Base-by-base conservation (phyloP, 1,140 invertebrate species). In the Anagrus nilaparvatae region DNA sequence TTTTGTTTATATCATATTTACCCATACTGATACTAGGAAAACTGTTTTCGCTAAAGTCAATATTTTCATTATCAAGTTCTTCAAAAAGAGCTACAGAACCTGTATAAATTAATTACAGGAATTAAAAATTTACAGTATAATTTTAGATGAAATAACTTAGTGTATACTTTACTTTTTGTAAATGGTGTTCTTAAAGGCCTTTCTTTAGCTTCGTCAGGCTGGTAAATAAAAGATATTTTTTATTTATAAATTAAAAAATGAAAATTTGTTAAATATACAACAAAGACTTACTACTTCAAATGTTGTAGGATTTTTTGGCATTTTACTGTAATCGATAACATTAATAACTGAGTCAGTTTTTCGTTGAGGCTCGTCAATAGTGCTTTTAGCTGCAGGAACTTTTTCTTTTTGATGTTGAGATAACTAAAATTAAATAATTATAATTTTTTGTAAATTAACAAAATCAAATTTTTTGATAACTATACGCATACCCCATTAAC, bases 191-290 rank as follows among this genome's bases (percentile, higher is more conserved):
- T 39, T 38, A 50, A 31, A 43, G 33, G 36, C 32, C 19, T 30
- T 12, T 44, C 47, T 43, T 47, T 49, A 39, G 37, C 28, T 12
- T 29, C 55, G 55, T 56, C 53, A 32, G 37, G 13, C 24, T 27
- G 18, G 38, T 10, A 10, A 2, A 25, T 36, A 27, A 23, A 38
- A 46, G 0, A 40, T 19, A 27, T 4, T 3, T 16, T 3, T 19
- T 44, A 10, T 18, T 32, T n/a, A 19, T 8, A 12, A 25, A 13
- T 42, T 24, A n/a, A 41, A 21, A 25, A 27, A 1, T 17, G 27
- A 4, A 3, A 19, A 25, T 14, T 27, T 27, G 4, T 13, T 10
- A 9, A 20, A 30, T 31, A 19, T 10, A 28, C n/a, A 12, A 10
- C 8, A 6, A 28, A 28, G 16, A 10, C 3, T 28, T 1, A n/a